These are phyloP conservation scores for Columba livia DNA, from an alignment of 2,113 vertebrate species.

Conservation along the genomic window DNA sequence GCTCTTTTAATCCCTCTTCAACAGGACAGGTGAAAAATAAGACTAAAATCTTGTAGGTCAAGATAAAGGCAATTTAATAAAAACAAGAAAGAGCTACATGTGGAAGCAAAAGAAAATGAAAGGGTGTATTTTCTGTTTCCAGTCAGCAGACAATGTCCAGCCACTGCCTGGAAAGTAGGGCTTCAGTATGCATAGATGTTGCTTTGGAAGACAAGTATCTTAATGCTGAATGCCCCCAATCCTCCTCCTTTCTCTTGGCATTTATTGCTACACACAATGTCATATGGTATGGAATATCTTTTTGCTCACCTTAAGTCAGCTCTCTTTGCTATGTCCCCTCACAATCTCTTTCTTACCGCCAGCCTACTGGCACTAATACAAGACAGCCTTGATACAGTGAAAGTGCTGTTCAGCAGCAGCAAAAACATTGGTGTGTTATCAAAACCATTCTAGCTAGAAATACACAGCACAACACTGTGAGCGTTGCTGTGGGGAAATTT, in stretches of 20 bases:
- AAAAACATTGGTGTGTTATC: not conserved
- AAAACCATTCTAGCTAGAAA: not conserved
- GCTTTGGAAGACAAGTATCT: too few species aligned
- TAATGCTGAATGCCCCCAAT: too few species aligned
- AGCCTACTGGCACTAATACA: not conserved
- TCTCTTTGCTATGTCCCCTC: not conserved
- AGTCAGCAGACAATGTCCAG: not conserved
- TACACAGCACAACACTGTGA: not conserved
- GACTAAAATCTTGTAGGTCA: rapidly evolving
- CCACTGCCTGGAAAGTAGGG: too few species aligned
- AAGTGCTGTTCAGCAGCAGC: not conserved
- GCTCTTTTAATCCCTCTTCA: not conserved
- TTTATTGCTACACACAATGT: too few species aligned
- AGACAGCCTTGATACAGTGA: not conserved
- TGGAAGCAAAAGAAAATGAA: not conserved
- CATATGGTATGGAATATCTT: too few species aligned
- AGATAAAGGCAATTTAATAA: not conserved
- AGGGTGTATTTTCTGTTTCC: not conserved
- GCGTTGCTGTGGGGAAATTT: not conserved
- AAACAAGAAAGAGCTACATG: not conserved
- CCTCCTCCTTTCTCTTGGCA: too few species aligned
- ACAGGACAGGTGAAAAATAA: rapidly evolving
- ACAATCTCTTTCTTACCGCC: not conserved
- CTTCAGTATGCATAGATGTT: too few species aligned
- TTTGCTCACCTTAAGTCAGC: not conserved